A percentile compares a stretch with the other conserved stretches of the same genome.
These are phyloP conservation scores for Ara ararauna DNA, from an alignment of 2,797 vertebrate genomes.

Conservation along the genomic window DNA sequence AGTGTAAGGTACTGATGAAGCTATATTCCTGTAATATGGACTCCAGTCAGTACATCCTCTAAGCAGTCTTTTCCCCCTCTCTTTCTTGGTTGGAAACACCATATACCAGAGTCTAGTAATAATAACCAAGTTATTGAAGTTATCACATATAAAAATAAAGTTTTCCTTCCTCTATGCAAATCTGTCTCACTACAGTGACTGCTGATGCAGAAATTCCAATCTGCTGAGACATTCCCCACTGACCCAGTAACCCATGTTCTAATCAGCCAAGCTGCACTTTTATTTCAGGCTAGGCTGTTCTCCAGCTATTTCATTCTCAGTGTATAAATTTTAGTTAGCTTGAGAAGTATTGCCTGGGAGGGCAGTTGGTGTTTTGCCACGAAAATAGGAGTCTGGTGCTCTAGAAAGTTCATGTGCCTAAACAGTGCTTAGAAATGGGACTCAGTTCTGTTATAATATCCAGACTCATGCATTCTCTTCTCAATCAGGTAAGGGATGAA, in stretches of 20 bases:
- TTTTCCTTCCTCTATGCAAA: conserved; percentile 49
- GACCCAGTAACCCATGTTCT: conserved; percentile 44
- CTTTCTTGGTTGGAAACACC: neutral
- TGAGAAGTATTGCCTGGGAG: neutral
- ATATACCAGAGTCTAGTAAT: neutral
- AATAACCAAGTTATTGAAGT: neutral
- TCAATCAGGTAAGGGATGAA: neutral
- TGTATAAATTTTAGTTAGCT: conserved; percentile 58
- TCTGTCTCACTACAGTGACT: neutral
- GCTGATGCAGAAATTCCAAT: conserved; percentile 33
- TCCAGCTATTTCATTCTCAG: conserved; percentile 56
- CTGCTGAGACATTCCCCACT: conserved; percentile 21
- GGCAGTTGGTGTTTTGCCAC: conserved; percentile 20
- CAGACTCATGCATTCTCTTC: neutral
- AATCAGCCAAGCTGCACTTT: conserved; percentile 44
- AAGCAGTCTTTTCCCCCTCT: neutral
- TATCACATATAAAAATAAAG: neutral
- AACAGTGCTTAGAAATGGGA: neutral
- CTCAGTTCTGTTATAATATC: neutral
- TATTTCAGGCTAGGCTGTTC: conserved; percentile 33
- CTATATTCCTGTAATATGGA: neutral
- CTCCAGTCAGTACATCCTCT: neutral
- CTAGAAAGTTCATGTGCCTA: conserved; percentile 1
- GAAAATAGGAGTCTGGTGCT: neutral
- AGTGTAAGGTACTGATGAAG: neutral